Conservation (phyloP, 2,888 invertebrate species). For the Rapana venosa region DNA sequence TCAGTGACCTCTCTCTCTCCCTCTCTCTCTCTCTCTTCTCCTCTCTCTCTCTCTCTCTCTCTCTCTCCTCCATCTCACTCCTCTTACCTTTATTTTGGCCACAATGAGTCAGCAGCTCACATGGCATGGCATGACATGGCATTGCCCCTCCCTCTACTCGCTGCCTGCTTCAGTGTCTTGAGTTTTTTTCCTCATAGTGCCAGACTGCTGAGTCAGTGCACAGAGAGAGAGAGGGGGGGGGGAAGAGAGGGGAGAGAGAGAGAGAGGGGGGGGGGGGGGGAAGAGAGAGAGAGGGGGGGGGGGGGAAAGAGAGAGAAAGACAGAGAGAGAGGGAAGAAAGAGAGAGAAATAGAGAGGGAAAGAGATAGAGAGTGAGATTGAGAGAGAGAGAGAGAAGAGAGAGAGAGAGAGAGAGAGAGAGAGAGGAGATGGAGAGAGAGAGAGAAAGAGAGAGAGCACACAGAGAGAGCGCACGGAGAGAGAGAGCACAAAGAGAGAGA, state of each 20-base stretch:
- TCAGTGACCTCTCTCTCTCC: too few relatives aligned
- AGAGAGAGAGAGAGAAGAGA: too few relatives aligned
- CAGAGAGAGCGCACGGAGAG: too few relatives aligned
- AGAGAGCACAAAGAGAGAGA: neutral
- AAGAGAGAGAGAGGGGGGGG: neutral
- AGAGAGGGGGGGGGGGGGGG: neutral
- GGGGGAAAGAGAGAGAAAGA: neutral
- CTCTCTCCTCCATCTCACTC: too few relatives aligned
- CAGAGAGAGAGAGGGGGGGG: neutral
- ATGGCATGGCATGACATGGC: too few relatives aligned
- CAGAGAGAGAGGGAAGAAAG: neutral
- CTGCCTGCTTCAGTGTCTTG: neutral
- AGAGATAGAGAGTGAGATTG: neutral
- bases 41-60: too few relatives aligned
- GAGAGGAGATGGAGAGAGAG: neutral
- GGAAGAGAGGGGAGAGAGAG: neutral
- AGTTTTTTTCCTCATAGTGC: neutral
- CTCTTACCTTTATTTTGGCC: too few relatives aligned
- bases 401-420: neutral
- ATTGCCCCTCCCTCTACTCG: too few relatives aligned
- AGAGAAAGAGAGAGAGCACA: neutral
- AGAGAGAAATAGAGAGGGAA: neutral
- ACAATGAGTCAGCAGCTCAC: too few relatives aligned
- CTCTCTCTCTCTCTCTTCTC: too few relatives aligned
- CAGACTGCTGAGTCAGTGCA: neutral